Evolutionary conservation across 2,888 invertebrate species (phyloP).

Genomic region (Perizoma flavofasciatum): DNA sequence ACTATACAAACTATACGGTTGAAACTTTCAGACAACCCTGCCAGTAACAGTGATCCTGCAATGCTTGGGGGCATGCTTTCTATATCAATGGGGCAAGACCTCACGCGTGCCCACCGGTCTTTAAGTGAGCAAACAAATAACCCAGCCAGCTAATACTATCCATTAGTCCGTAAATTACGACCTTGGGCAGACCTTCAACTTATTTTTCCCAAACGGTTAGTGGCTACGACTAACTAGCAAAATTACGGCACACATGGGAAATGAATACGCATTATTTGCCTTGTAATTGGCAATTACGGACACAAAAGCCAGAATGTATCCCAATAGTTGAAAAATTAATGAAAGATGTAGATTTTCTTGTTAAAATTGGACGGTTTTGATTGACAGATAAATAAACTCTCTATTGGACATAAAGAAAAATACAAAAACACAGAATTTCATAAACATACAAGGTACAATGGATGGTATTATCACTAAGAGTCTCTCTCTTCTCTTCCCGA

Average conservation of each 20-base stretch:
- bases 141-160: constrained; percentile 25
- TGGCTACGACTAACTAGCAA: constrained; percentile 15
- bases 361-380: constrained; percentile 1
- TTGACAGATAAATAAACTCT: too few relatives aligned
- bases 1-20: too few relatives aligned
- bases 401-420: too few relatives aligned
- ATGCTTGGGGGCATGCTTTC: too few relatives aligned
- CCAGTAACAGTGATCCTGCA: too few relatives aligned
- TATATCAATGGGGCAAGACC: too few relatives aligned
- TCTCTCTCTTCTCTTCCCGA: too few relatives aligned
- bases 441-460: too few relatives aligned
- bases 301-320: constrained; percentile 27
- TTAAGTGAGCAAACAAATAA: constrained; percentile 7
- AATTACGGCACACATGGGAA: constrained; percentile 26
- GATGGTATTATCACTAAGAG: too few relatives aligned
- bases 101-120: too few relatives aligned
- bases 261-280: constrained; percentile 33
- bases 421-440: too few relatives aligned
- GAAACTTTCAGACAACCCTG: too few relatives aligned
- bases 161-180: constrained; percentile 27
- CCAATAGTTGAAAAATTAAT: background rate
- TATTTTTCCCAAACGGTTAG: constrained; percentile 6
- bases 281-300: constrained; percentile 39
- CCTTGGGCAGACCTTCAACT: constrained; percentile 19
- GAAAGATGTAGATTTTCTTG: constrained; percentile 9